Evolutionary conservation across 2,113 vertebrate species (phyloP), one percentile per base, ranked within the genome.

Genomic region (Columba livia): DNA sequence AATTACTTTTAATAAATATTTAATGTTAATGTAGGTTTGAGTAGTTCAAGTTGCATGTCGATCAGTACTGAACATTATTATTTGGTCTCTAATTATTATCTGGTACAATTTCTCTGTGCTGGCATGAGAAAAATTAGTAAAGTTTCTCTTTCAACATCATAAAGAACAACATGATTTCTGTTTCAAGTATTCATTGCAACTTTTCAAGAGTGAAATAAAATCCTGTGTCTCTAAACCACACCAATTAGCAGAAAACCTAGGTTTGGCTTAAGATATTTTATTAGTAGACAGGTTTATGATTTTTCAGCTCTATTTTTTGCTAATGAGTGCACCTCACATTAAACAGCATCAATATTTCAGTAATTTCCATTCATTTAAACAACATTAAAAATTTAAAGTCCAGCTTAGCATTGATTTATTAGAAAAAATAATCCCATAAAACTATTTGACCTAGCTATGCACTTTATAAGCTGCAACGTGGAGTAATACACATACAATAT

Each of bases 1-100:
- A 44, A 73, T 48, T 60, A 72, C 14, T 75, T 88, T 62, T 21
- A 79, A 79, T 36, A 69, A 87, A 75, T 60, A 93, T 47, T 91
- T 67, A 54, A 74, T 42, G 48, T 66, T 90, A 94, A 84, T 26
- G 11, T 6, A 72, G 36, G 7, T 74, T n/a, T 73, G 26, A 88
- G 47, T 61, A 85, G 62, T 42, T 85, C 42, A 70, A 66, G 23
- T 38, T 62, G 10, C 29, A 80, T 6, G 25, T 62, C 66, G 57
- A 85, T 90, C 16, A 58, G 56, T 15, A 28, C 36, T 54, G 15
- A 32, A 29, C 31, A 47, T 56, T 77, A 73, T 61, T 42, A 29
- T 18, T 79, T 85, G 16, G 11, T 70, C 40, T 24, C 40, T 50
- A 53, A 51, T 56, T 78, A 71, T 60, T 53, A 94, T 17, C 15